Base-by-base conservation (phyloP, 2,797 vertebrate species). In the Myotis daubentonii region DNA sequence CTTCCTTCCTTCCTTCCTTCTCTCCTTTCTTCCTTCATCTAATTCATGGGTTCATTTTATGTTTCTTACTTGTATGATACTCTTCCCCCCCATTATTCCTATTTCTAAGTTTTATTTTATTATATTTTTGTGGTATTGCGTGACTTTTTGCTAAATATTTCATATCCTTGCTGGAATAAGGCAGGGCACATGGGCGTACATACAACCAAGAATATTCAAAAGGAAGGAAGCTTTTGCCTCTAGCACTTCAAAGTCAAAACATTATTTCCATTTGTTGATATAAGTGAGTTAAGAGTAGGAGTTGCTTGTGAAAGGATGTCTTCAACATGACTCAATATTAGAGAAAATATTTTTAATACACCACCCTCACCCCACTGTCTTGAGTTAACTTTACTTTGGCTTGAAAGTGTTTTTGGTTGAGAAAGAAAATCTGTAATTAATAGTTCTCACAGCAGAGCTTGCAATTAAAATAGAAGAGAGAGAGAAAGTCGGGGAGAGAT, bases 381-480 rank as follows among this genome's bases (percentile, higher is more conserved):
- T 94, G 55, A 79, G 44, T 92, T 94, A 89, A 76, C 23, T 94
- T 94, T 92, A 76, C 28, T 93, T 95, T 94, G 79, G 25, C 66
- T 91, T 96, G 22, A 91, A 97, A 95, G 23, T 83, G 36, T 79
- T 89, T 95, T 92, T 66, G 30, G 16, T 94, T 94, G 75, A 93
- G 41, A 94, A 93, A 91, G 62, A 87, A 94, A 94, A 66, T 55
- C 55, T 94, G 60, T 44, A 90, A 94, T 70, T 94, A 93, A 93
- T 89, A 93, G 62, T 92, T 89, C 75, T 96, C 93, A 86, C 91
- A 94, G 91, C 91, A 96, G 95, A 84, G 36, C 86, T 83, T 87
- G 70, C 83, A 94, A 96, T 97, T 95, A 95, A 92, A 94, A 84
- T 66, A 91, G 89, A 96, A 91, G 70, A 60, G 57, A 57, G 55